Percentiles rank a stretch among this genome's conserved stretches.
Conservation (phyloP, 1,140 invertebrate species). For the Penaeus japonicus region DNA sequence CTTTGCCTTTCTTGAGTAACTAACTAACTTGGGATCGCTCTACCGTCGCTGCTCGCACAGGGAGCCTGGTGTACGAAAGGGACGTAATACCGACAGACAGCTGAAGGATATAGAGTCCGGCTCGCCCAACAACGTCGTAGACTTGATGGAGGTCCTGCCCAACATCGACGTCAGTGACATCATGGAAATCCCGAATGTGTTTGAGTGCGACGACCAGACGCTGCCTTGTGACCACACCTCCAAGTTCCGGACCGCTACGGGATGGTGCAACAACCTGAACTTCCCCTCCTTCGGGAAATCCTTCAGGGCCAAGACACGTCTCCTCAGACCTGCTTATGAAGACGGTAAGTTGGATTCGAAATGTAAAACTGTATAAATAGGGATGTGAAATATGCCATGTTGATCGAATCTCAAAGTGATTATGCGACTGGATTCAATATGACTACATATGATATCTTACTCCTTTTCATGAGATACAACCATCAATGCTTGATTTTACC, state of each 20-base stretch:
- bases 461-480: no score
- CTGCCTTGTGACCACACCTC: conserved; percentile 71
- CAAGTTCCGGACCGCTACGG: conserved; percentile 68
- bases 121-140: conserved; percentile 62
- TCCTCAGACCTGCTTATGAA: conserved; percentile 68
- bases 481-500: no score
- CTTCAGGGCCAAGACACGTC: conserved; percentile 66
- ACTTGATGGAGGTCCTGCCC: conserved; percentile 66
- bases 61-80: conserved; percentile 25
- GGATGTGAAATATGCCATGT: no score
- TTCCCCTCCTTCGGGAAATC: conserved; percentile 68
- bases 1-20: not conserved
- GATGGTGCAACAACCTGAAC: conserved; percentile 72
- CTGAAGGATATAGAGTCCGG: conserved; percentile 65
- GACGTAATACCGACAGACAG: conserved; percentile 48
- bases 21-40: not conserved
- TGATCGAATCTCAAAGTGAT: no score
- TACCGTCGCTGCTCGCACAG: not conserved
- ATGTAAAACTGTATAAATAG: no score
- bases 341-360: conserved; percentile 70
- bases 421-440: no score
- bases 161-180: conserved; percentile 66
- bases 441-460: no score
- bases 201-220: conserved; percentile 67
- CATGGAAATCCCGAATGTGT: conserved; percentile 65